Evolutionary conservation across 2,888 invertebrate genomes (phyloP), one percentile per base, ranked within the genome.

Genomic region (Apamea sordens): DNA sequence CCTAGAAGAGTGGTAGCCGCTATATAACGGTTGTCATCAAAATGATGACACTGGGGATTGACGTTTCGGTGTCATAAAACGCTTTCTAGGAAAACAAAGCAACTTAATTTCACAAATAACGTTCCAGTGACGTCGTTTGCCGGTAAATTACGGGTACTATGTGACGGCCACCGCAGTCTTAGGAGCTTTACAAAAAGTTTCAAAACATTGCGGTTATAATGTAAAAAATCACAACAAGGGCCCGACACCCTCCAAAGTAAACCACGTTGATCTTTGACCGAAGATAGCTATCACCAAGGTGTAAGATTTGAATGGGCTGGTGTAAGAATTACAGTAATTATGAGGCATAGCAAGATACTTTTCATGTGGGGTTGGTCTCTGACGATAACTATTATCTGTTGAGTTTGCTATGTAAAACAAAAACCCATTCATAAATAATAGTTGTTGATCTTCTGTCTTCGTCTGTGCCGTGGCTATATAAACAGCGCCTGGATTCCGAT

Each of bases 401-500:
- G 36, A 24, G 3, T 36, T 24, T 65, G 24, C 8, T 65, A 41
- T 24, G 13, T 36, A 5, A 32, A 63, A 64, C 7, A 64, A 24
- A 64, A 53, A 50, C 15, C 21, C 18, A 21, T 6, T 13, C 47
- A 47, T 47, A 18, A 21, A 0, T 13, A 13, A n/a, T n/a, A n/a
- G 13, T 13, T 59, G 13, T 59, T 59, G n/a, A 59, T 59, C 11
- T 59, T n/a, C n/a, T 59, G n/a, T 59, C n/a, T n/a, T 59, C 21
- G 2, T 6, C 13, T 77, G 4, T 59, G 13, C 0, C 10, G 53
- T 77, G 73, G 2, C 41, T 64, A 32, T 53, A 63, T 73, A 88
- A 85, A 85, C 74, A 81, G 74, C 70, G 59, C 13, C 63, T 75
- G 86, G 81, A 85, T 88, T 88, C 88, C 56, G 86, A 86, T 77